These are phyloP conservation scores for Loxodonta africana DNA, from an alignment of 2,113 vertebrate genomes.

Conservation along the genomic window DNA sequence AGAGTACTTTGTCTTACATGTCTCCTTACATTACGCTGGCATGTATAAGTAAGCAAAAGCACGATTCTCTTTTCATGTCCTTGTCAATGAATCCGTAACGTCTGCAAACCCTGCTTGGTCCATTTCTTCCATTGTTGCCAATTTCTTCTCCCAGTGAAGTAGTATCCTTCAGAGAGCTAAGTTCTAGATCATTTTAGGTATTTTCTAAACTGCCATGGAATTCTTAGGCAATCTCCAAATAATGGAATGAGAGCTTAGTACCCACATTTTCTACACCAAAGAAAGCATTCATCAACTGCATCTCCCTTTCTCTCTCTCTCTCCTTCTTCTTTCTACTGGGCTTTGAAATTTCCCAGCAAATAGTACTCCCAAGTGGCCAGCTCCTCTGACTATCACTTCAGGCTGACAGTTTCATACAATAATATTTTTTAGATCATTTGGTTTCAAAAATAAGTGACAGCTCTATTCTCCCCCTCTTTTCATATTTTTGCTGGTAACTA, in stretches of 20 bases:
- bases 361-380: background rate
- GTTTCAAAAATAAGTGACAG: slow-evolving; percentile 30
- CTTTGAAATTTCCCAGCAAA: background rate
- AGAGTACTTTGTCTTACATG: background rate
- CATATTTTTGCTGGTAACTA: slow-evolving; percentile 28
- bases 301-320: background rate
- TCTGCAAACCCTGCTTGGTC: background rate
- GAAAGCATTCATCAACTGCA: background rate
- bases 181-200: background rate
- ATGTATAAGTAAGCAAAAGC: background rate
- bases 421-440: background rate
- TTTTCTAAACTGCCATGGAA: background rate
- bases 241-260: background rate
- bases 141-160: background rate
- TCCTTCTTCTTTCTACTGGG: background rate
- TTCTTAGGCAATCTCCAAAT: background rate
- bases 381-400: background rate
- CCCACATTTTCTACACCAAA: background rate
- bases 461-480: background rate
- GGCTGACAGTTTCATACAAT: background rate
- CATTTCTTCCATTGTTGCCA: background rate
- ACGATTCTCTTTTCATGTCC: background rate
- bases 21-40: background rate
- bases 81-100: background rate
- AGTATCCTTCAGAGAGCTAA: accelerated